These are phyloP conservation scores for Cossypha polioptera DNA, from an alignment of 2,797 vertebrate genomes.

Conservation along the genomic window DNA sequence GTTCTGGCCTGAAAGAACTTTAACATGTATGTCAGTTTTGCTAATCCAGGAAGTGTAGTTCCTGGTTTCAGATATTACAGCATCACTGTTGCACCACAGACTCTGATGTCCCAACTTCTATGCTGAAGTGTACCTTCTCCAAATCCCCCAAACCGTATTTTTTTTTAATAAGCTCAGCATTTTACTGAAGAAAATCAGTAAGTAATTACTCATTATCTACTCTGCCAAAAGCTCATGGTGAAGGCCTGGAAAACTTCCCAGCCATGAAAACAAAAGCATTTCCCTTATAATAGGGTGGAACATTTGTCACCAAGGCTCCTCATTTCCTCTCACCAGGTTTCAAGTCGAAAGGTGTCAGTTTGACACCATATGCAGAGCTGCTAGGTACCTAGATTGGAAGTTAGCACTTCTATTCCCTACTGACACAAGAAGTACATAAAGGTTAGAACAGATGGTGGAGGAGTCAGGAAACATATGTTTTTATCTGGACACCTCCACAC, in stretches of 20 bases:
- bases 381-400: slow-evolving; percentile 20
- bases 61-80: neutral
- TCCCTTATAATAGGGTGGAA: neutral
- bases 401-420: slow-evolving; percentile 35
- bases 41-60: neutral
- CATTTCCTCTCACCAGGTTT: slow-evolving; percentile 29
- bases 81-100: neutral
- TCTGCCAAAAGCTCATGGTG: slow-evolving; percentile 10
- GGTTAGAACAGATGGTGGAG: slow-evolving; percentile 53
- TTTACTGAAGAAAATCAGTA: neutral
- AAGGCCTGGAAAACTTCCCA: slow-evolving; percentile 42
- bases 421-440: neutral
- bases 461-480: slow-evolving; percentile 47
- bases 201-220: neutral
- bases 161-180: neutral
- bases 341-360: slow-evolving; percentile 38
- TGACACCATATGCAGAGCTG: slow-evolving; percentile 46
- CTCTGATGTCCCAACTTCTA: neutral
- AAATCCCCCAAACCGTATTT: neutral
- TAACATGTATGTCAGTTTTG: neutral
- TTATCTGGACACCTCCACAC: slow-evolving; percentile 25
- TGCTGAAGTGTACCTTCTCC: neutral
- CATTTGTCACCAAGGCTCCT: slow-evolving; percentile 10
- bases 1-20: neutral
- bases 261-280: neutral